Percentiles rank a stretch among this genome's conserved stretches.
Conservation (phyloP, 2,113 vertebrate genomes). For the Gymnarchus niloticus region DNA sequence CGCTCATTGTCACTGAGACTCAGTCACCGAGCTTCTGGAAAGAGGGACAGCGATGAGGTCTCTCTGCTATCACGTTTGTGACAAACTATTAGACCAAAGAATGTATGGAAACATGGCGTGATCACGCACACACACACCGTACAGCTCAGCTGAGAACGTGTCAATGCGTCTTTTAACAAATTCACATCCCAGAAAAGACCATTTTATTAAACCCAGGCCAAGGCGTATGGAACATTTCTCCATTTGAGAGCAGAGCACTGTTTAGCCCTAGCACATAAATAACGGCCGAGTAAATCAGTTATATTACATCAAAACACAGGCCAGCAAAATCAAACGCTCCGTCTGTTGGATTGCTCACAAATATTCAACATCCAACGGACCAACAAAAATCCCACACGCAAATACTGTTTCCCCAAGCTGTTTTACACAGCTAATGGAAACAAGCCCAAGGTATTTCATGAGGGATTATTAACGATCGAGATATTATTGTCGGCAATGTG, state of each 20-base stretch:
- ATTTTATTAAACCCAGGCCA: not conserved
- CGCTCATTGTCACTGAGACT: slow-evolving; percentile 53
- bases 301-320: not conserved
- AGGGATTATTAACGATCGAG: not conserved
- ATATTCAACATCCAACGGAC: not conserved
- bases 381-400: not conserved
- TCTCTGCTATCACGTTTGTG: not conserved
- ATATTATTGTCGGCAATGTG: not conserved
- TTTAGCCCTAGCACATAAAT: not conserved
- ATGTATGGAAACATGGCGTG: not conserved
- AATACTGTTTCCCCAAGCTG: not conserved
- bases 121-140: too few species aligned
- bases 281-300: not conserved
- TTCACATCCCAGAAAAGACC: not conserved
- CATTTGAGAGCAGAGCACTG: not conserved
- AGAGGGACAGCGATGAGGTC: slow-evolving; percentile 7
- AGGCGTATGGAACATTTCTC: not conserved
- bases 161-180: too few species aligned
- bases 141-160: too few species aligned
- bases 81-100: not conserved
- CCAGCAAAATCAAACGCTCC: not conserved
- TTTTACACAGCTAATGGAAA: not conserved
- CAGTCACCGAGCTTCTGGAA: slow-evolving; percentile 23
- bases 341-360: not conserved
- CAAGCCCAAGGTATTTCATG: not conserved